A percentile compares a stretch with the other conserved stretches of the same genome.
Conservation (phyloP, 2,888 invertebrate species). For the Meiosimyza decipiens region DNA sequence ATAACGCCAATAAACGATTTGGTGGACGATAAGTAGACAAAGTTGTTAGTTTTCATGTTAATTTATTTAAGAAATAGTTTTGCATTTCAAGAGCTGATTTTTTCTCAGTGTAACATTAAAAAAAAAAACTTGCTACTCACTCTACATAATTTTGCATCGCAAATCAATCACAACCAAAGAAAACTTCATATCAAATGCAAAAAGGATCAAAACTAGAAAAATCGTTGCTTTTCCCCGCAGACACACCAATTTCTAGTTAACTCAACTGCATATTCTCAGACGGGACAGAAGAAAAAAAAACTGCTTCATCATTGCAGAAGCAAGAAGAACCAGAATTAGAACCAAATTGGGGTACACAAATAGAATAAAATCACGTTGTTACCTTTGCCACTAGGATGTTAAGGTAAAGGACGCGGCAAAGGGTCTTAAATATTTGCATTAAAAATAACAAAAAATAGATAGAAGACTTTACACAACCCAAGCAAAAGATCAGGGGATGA, state of each 20-base stretch:
- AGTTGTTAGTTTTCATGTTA: no score
- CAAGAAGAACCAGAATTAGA: not conserved
- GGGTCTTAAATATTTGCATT: slow-evolving; percentile 27
- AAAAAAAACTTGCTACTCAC: no score
- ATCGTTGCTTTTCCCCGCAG: not conserved
- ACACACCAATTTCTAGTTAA: not conserved
- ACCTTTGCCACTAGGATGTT: not conserved
- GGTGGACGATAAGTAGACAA: no score
- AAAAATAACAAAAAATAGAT: slow-evolving; percentile 11
- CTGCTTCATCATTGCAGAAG: slow-evolving; percentile 12
- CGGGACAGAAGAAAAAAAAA: slow-evolving; percentile 10
- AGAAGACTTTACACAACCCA: not conserved
- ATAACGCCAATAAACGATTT: no score
- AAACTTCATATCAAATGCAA: not conserved
- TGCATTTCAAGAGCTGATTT: no score
- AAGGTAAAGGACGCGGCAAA: not conserved
- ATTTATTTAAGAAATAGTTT: no score
- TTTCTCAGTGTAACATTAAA: no score
- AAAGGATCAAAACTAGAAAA: not conserved
- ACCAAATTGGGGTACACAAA: slow-evolving; percentile 18
- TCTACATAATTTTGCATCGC: slow-evolving; percentile 19
- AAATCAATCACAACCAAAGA: slow-evolving; percentile 15
- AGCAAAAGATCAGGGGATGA: not conserved
- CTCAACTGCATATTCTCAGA: not conserved
- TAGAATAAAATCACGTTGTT: slow-evolving; percentile 1